A percentile compares a stretch with the other conserved stretches of the same genome.
Conservation (phyloP, 2,797 vertebrate species). For the Sorex maritimensis region DNA sequence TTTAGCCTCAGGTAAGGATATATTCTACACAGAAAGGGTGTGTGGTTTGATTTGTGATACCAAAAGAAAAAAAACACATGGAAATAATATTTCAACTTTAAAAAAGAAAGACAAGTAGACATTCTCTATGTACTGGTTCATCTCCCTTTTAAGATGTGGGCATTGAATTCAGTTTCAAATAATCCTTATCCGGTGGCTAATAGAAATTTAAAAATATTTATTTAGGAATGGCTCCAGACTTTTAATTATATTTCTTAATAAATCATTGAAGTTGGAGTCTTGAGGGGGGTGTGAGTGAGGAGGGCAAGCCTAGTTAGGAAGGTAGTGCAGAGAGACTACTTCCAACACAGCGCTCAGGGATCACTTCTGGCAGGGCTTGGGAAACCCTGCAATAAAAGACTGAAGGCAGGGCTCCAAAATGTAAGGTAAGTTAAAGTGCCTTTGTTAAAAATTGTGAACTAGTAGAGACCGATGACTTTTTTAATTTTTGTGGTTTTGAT, state of each 20-base stretch:
- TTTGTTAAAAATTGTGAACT: no score
- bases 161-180: slow-evolving; percentile 57
- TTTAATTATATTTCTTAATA: slow-evolving; percentile 67
- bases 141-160: background rate
- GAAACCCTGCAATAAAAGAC: no score
- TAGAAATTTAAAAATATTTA: background rate
- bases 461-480: background rate
- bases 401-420: no score
- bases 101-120: background rate
- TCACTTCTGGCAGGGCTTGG: no score
- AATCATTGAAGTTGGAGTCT: slow-evolving; percentile 20
- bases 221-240: slow-evolving; percentile 27
- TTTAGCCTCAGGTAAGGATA: background rate
- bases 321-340: no score
- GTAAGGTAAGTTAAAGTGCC: no score
- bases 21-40: background rate
- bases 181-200: slow-evolving; percentile 39
- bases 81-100: slow-evolving; percentile 46
- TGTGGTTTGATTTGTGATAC: slow-evolving; percentile 49
- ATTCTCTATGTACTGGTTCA: background rate
- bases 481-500: background rate
- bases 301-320: no score
- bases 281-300: no score
- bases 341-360: no score
- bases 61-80: slow-evolving; percentile 18